Conservation (phyloP, 2,797 vertebrate genomes). For the Uromys caudimaculatus region DNA sequence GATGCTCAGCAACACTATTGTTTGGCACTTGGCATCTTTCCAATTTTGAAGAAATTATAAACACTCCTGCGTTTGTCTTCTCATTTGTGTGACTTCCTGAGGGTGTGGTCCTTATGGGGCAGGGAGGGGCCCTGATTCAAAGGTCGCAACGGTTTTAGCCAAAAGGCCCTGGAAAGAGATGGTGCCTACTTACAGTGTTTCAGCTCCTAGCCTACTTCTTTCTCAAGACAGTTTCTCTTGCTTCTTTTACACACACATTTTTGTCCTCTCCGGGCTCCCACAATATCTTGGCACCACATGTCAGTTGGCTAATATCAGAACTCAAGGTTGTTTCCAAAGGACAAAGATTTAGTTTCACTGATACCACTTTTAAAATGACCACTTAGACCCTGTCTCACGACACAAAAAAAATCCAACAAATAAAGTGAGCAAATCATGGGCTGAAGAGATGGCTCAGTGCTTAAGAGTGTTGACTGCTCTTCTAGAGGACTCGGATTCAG, state of each 20-base stretch:
- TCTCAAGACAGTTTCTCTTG: not conserved
- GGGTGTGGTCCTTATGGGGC: not conserved
- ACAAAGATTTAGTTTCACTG: not conserved
- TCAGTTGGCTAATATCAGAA: not conserved
- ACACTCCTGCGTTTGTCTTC: not conserved
- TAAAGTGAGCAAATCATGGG: not conserved
- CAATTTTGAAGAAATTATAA: not conserved
- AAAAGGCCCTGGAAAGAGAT: not conserved
- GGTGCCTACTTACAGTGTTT: not conserved
- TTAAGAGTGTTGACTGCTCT: not conserved
- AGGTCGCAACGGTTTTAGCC: not conserved
- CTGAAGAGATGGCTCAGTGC: not conserved
- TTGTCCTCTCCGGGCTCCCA: not conserved
- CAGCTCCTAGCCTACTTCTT: not conserved
- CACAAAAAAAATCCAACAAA: not conserved
- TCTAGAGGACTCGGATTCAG: not conserved
- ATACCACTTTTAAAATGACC: not conserved
- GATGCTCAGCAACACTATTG: no score
- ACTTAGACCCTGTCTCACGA: not conserved
- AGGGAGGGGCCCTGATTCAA: not conserved
- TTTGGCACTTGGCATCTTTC: not conserved
- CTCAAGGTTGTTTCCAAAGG: not conserved
- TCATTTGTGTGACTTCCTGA: constrained; percentile 47
- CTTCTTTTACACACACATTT: not conserved
- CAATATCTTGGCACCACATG: not conserved